Conservation (phyloP, 2,113 vertebrate genomes). For the Chelonoidis abingdonii region DNA sequence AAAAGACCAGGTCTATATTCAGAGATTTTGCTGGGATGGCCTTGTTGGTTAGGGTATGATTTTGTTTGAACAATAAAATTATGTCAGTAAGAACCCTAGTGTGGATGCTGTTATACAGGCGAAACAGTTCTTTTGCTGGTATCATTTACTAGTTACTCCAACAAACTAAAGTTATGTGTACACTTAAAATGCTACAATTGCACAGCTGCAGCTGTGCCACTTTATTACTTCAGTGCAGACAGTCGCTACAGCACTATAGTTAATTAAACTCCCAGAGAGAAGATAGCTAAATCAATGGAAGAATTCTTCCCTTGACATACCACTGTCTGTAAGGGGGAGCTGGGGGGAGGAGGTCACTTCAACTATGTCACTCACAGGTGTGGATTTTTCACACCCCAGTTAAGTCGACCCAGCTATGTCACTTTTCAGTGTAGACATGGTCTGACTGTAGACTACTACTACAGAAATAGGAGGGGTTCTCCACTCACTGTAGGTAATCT, state of each 20-base stretch:
- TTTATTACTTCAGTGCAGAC: too few relatives aligned
- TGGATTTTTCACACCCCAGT: neutral
- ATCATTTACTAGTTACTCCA: neutral
- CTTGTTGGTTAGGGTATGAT: neutral
- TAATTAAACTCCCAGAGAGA: neutral
- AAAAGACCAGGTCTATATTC: neutral
- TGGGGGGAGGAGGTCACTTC: fast-evolving
- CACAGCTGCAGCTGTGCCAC: neutral
- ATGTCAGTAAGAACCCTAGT: neutral
- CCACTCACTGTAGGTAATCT: too few relatives aligned
- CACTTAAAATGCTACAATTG: neutral
- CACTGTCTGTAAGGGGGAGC: neutral
- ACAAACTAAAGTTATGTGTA: neutral
- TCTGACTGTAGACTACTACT: neutral
- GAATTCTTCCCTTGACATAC: neutral
- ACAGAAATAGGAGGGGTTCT: neutral
- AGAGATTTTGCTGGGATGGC: neutral
- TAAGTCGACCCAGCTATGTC: neutral
- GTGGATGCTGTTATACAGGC: neutral
- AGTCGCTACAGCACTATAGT: neutral
- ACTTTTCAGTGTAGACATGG: too few relatives aligned
- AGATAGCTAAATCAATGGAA: neutral
- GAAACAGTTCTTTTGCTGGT: neutral
- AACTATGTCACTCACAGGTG: neutral
- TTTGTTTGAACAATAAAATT: neutral